Percentiles rank a stretch among this genome's conserved stretches.
Evolutionary conservation across 2,888 invertebrate species (phyloP).

Genomic region (Euspilapteryx auroguttella): DNA sequence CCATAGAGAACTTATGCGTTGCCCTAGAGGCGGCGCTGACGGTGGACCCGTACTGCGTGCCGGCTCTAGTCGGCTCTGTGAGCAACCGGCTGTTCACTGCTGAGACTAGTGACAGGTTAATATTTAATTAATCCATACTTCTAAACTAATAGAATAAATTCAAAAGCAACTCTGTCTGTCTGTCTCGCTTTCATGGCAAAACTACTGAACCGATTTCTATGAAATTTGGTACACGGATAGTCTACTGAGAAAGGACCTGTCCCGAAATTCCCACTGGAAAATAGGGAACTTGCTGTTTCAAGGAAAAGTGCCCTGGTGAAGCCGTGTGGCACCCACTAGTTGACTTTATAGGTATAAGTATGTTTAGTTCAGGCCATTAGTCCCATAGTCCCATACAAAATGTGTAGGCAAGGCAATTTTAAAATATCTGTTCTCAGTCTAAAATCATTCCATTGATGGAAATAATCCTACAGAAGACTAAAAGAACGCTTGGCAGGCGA

Average conservation of each 20-base stretch:
- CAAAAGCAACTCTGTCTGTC: not conserved
- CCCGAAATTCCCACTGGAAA: no score
- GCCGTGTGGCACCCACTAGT: not conserved
- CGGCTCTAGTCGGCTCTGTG: conserved; percentile 93
- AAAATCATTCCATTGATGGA: no score
- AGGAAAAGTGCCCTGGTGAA: not conserved
- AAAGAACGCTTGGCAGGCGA: no score
- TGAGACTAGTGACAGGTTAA: conserved; percentile 80
- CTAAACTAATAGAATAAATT: no score
- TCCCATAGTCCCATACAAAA: no score
- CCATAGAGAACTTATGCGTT: conserved; percentile 93
- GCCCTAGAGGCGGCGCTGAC: conserved; percentile 89
- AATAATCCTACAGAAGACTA: conserved; percentile 1
- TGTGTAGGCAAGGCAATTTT: no score
- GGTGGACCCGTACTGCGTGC: conserved; percentile 90
- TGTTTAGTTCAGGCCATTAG: no score
- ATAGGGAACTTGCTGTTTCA: not conserved
- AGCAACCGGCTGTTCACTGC: conserved; percentile 95
- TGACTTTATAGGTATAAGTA: no score
- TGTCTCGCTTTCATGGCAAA: no score
- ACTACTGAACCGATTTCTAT: not conserved
- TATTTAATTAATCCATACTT: conserved; percentile 7
- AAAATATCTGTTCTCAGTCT: no score
- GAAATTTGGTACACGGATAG: no score
- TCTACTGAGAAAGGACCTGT: no score